A percentile compares a stretch with the other conserved stretches of the same genome.
phyloP scores from a whole-genome alignment of 2,113 vertebrate genomes.

The Smithornis capensis region DNA sequence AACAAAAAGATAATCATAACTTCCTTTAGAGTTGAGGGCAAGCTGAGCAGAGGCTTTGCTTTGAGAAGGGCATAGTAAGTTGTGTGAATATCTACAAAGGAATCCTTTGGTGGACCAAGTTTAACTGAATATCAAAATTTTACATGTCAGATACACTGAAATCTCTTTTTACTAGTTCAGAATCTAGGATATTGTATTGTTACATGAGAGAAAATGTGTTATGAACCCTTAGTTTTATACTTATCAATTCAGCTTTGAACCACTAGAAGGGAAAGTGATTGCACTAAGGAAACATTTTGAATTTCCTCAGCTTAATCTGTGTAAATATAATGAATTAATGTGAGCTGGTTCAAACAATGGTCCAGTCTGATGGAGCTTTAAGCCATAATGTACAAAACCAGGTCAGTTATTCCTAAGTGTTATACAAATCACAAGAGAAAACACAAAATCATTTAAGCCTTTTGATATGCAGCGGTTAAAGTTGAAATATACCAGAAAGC shows the following conservation, averaged over 20 bases:
- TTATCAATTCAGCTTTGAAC: background rate
- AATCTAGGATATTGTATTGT: background rate
- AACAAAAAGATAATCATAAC: background rate
- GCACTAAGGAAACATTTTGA: background rate
- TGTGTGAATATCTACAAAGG: background rate
- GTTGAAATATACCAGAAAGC: background rate
- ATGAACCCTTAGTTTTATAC: background rate
- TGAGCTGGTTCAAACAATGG: background rate
- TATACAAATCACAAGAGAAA: background rate
- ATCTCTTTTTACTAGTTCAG: background rate
- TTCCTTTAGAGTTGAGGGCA: background rate
- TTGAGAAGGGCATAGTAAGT: background rate
- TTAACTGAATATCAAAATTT: background rate
- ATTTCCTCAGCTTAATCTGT: background rate
- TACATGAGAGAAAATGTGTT: background rate
- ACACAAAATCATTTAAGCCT: background rate
- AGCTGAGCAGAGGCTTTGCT: background rate
- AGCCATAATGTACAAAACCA: background rate
- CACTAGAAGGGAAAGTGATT: background rate
- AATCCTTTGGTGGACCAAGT: background rate
- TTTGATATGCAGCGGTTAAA: background rate
- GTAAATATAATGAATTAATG: background rate
- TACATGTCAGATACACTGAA: background rate
- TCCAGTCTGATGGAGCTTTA: background rate
- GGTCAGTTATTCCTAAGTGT: background rate